Percentiles rank a stretch among this genome's conserved stretches.
Conservation (phyloP, 2,113 vertebrate species). For the Carettochelys insculpta region DNA sequence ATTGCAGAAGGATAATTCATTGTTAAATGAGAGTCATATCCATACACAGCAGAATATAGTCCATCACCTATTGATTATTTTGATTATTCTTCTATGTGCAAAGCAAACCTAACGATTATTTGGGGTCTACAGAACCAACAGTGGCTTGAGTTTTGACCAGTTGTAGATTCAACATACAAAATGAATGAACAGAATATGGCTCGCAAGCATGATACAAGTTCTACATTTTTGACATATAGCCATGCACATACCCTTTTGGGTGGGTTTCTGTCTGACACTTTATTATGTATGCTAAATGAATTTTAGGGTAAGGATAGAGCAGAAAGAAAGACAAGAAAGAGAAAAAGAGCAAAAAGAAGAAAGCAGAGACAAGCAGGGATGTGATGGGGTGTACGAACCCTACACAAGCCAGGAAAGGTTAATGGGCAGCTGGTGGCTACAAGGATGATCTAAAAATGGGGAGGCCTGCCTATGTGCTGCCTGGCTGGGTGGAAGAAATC, state of each 20-base stretch:
- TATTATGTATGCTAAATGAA: background rate
- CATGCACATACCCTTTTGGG: background rate
- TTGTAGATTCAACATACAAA: background rate
- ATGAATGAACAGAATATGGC: background rate
- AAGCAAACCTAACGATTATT: background rate
- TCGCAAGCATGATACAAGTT: background rate
- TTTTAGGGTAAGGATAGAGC: background rate
- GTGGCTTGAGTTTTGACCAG: background rate
- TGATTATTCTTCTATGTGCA: background rate
- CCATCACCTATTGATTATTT: background rate
- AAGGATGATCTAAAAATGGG: background rate
- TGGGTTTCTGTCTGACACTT: background rate
- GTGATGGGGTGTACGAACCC: background rate
- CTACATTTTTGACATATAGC: background rate
- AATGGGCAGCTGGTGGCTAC: background rate
- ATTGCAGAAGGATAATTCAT: background rate
- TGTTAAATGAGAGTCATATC: background rate
- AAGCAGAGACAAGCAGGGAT: background rate
- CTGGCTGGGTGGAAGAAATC: background rate
- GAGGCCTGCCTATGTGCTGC: background rate
- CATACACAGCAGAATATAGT: background rate
- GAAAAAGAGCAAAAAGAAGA: background rate
- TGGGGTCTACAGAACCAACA: background rate
- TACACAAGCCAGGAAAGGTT: background rate
- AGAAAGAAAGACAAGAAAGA: background rate